phyloP scores from a whole-genome alignment of 2,797 vertebrate species.

The Diplodus puntazzo region DNA sequence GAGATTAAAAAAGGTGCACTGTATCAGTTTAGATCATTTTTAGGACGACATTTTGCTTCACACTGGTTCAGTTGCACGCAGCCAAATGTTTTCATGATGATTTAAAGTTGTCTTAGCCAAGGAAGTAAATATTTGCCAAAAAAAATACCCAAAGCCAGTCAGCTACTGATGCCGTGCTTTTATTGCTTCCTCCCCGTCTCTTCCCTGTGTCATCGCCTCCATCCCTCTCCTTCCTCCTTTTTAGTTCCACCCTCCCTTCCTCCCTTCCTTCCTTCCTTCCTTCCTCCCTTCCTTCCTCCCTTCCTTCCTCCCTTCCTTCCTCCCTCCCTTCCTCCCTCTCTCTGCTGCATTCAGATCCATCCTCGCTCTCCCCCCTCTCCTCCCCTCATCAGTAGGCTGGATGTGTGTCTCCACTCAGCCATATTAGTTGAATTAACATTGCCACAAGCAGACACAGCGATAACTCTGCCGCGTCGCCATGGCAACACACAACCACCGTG shows the following conservation, averaged over 20 bases:
- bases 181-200: no score
- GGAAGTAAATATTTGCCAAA: no score
- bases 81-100: no score
- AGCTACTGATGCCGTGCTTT: no score
- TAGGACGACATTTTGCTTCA: no score
- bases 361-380: not conserved
- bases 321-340: not conserved
- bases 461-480: conserved; percentile 33
- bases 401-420: conserved; percentile 47
- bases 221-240: no score
- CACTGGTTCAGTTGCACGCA: no score
- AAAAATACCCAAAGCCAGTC: no score
- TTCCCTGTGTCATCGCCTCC: no score
- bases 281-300: not conserved
- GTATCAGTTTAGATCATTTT: no score
- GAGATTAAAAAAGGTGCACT: no score
- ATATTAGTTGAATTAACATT: conserved; percentile 66
- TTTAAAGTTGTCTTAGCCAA: no score
- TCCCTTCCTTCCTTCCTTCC: not conserved
- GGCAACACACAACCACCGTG: conserved; percentile 35
- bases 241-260: not conserved
- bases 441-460: conserved; percentile 33
- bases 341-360: not conserved
- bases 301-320: not conserved
- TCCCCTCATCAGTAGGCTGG: conserved; percentile 36